phyloP scores from a whole-genome alignment of 2,888 invertebrate species.

The Drosophila recens region DNA sequence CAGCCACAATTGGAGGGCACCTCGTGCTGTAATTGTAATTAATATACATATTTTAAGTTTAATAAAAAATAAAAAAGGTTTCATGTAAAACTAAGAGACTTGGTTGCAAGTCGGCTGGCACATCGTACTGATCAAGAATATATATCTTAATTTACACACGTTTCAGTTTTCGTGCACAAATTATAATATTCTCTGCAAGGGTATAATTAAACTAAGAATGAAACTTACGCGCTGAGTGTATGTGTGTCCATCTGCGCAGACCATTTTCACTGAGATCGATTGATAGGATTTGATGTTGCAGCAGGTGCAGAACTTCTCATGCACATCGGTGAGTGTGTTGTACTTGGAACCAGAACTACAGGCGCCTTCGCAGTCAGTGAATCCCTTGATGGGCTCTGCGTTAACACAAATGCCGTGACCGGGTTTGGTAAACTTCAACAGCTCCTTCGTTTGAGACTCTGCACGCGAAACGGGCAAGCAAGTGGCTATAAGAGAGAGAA shows the following conservation, averaged over 20 bases:
- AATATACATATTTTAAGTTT: background rate
- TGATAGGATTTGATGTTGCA: slow-evolving; percentile 86
- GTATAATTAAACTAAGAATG: background rate
- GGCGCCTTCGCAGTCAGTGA: slow-evolving; percentile 90
- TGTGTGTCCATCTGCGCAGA: slow-evolving; percentile 85
- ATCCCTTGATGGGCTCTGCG: slow-evolving; percentile 86
- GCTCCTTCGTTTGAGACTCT: slow-evolving; percentile 86
- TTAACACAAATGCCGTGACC: slow-evolving; percentile 89
- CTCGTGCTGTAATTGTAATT: slow-evolving; percentile 68
- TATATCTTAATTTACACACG: too few relatives aligned
- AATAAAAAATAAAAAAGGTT: background rate
- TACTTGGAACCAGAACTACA: slow-evolving; percentile 90
- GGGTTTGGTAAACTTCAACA: slow-evolving; percentile 86
- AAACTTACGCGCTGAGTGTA: slow-evolving; percentile 46
- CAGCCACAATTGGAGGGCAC: slow-evolving; percentile 82
- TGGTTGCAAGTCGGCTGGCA: too few relatives aligned
- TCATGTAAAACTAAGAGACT: too few relatives aligned
- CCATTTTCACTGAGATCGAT: slow-evolving; percentile 81
- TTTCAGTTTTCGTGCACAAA: background rate
- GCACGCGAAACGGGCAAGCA: slow-evolving; percentile 87
- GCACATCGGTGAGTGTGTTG: slow-evolving; percentile 87
- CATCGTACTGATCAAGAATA: too few relatives aligned
- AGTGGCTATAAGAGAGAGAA: slow-evolving; percentile 84
- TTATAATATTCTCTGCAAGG: background rate
- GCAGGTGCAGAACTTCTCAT: slow-evolving; percentile 88